These are phyloP conservation scores for Ennomos fuscantarius DNA, from an alignment of 2,888 invertebrate species.

Conservation along the genomic window DNA sequence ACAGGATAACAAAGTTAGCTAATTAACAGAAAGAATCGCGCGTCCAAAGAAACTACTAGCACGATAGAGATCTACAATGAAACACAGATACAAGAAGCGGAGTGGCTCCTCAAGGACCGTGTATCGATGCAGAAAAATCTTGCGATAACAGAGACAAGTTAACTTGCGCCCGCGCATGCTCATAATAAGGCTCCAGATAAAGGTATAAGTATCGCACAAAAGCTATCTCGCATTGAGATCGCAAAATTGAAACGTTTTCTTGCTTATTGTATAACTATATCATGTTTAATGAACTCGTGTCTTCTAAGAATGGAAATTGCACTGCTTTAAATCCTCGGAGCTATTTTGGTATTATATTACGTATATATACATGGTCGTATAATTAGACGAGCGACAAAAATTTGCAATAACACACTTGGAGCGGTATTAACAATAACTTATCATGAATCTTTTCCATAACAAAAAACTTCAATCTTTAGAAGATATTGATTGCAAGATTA, in stretches of 20 bases:
- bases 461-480: conserved; percentile 56
- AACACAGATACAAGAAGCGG: conserved; percentile 52
- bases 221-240: conserved; percentile 74
- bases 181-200: conserved; percentile 75
- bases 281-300: conserved; percentile 22
- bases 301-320: conserved; percentile 12
- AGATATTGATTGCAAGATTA: conserved; percentile 67
- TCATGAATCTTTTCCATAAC: conserved; percentile 40
- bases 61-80: conserved; percentile 64
- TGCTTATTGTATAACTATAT: conserved; percentile 58
- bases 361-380: not conserved
- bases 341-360: not conserved
- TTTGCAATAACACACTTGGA: conserved; percentile 37
- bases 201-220: conserved; percentile 72
- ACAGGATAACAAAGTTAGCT: conserved; percentile 37
- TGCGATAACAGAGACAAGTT: conserved; percentile 78
- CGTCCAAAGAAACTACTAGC: conserved; percentile 56
- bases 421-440: conserved; percentile 18
- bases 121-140: conserved; percentile 79
- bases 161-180: conserved; percentile 71
- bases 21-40: conserved; percentile 56
- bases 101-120: conserved; percentile 59
- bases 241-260: conserved; percentile 80
- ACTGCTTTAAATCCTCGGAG: not conserved
- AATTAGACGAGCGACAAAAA: conserved; percentile 22